A percentile compares a stretch with the other conserved stretches of the same genome.
Evolutionary conservation across 2,797 vertebrate species (phyloP).

Genomic region (Cynopterus sphinx): DNA sequence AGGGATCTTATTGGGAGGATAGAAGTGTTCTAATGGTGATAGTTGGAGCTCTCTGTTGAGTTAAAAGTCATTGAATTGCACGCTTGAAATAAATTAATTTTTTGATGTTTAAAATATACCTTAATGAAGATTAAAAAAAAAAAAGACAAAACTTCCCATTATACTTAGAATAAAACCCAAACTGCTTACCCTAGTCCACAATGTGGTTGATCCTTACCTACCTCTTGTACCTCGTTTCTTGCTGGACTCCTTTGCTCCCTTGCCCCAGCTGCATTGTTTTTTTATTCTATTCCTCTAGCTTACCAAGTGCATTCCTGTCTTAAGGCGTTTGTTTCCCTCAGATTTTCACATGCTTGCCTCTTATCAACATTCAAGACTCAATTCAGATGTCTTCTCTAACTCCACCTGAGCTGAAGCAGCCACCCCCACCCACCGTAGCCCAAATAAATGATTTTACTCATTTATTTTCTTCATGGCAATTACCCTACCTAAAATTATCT

Average conservation of each 20-base stretch:
- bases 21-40: not conserved
- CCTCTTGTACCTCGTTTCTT: not conserved
- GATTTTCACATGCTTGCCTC: not conserved
- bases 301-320: not conserved
- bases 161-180: not conserved
- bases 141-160: not conserved
- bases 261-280: too few species aligned
- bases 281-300: not conserved
- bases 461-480: not conserved
- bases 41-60: not conserved
- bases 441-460: not conserved
- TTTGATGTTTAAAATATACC: not conserved
- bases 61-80: slow-evolving; percentile 3
- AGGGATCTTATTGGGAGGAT: not conserved
- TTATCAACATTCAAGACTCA: not conserved
- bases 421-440: rapidly evolving
- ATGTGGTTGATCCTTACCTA: not conserved
- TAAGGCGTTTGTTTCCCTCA: not conserved
- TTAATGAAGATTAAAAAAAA: not conserved
- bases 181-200: not conserved
- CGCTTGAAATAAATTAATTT: not conserved
- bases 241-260: not conserved
- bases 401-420: not conserved
- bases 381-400: not conserved
- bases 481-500: not conserved